phyloP scores from a whole-genome alignment of 2,888 invertebrate genomes.

The Leptinotarsa rubiginosa region DNA sequence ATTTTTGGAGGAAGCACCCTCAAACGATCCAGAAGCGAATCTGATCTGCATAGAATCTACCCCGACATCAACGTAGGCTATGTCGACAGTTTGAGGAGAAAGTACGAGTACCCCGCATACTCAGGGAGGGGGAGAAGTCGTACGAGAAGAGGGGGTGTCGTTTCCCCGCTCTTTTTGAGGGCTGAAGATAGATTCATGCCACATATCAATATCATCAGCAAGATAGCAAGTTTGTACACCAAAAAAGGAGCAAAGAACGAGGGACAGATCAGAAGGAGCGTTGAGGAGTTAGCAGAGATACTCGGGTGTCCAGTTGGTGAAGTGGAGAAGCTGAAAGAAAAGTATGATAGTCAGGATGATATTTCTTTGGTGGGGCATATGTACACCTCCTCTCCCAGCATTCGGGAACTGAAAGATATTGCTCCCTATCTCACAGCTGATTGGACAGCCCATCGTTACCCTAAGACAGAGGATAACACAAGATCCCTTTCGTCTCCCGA shows the following conservation, averaged over 20 bases:
- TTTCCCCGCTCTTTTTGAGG: slow-evolving; percentile 76
- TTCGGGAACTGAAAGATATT: slow-evolving; percentile 81
- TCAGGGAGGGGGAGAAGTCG: slow-evolving; percentile 68
- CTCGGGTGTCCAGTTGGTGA: slow-evolving; percentile 71
- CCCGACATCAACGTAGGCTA: slow-evolving; percentile 68
- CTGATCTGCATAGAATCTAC: slow-evolving; percentile 76
- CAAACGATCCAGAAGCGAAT: slow-evolving; percentile 78
- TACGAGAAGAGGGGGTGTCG: slow-evolving; percentile 66
- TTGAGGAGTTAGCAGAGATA: slow-evolving; percentile 62
- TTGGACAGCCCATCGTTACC: slow-evolving; percentile 85
- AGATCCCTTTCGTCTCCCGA: slow-evolving; percentile 72
- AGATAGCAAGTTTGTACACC: slow-evolving; percentile 74
- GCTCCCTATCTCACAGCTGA: slow-evolving; percentile 82
- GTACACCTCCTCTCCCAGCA: slow-evolving; percentile 84
- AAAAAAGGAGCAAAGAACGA: slow-evolving; percentile 58
- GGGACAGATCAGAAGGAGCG: slow-evolving; percentile 52
- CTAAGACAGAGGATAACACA: slow-evolving; percentile 77
- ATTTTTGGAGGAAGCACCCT: slow-evolving; percentile 56
- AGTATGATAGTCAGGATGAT: slow-evolving; percentile 73
- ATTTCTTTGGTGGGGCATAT: slow-evolving; percentile 79
- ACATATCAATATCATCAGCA: slow-evolving; percentile 90
- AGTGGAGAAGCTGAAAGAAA: slow-evolving; percentile 78
- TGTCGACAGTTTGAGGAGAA: slow-evolving; percentile 72
- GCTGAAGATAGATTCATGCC: slow-evolving; percentile 85
- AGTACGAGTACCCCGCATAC: slow-evolving; percentile 70